phyloP scores from a whole-genome alignment of 2,888 invertebrate genomes.

The Melanotus villosus region DNA sequence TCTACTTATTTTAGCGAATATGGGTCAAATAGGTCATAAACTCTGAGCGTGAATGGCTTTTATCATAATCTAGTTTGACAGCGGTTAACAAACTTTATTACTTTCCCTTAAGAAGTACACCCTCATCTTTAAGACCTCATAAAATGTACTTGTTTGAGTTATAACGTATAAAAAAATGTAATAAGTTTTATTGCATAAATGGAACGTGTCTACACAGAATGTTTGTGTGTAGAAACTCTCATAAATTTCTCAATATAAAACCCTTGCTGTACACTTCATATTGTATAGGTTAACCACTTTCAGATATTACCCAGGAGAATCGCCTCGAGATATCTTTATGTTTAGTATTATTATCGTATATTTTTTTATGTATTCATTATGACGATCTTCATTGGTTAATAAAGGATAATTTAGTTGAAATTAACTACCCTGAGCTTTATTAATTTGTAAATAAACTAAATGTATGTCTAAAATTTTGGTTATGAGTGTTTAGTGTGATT shows the following conservation, averaged over 20 bases:
- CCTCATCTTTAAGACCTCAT: constrained; percentile 33
- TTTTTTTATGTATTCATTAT: too few species aligned
- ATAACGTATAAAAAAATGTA: constrained; percentile 30
- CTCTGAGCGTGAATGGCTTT: constrained; percentile 39
- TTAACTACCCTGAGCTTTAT: too few species aligned
- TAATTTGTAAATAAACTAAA: too few species aligned
- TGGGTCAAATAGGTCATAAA: constrained; percentile 43
- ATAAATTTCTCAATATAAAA: constrained; percentile 30
- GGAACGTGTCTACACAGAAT: constrained; percentile 11
- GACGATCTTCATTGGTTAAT: too few species aligned
- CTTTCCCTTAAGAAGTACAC: constrained; percentile 36
- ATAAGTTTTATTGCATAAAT: constrained; percentile 35
- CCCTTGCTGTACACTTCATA: constrained; percentile 7
- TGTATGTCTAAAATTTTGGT: too few species aligned
- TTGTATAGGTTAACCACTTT: constrained; percentile 24
- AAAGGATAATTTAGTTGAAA: too few species aligned
- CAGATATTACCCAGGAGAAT: constrained; percentile 20
- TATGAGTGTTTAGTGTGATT: too few species aligned
- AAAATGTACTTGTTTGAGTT: constrained; percentile 35
- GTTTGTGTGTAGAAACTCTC: background rate
- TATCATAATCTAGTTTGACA: constrained; percentile 42
- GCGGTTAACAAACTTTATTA: constrained; percentile 45
- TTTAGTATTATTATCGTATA: constrained; percentile 3
- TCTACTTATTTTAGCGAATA: constrained; percentile 26
- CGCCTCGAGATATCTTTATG: too few species aligned